Evolutionary conservation across 1,140 invertebrate genomes (phyloP).

Genomic region (Ephestia elutella): DNA sequence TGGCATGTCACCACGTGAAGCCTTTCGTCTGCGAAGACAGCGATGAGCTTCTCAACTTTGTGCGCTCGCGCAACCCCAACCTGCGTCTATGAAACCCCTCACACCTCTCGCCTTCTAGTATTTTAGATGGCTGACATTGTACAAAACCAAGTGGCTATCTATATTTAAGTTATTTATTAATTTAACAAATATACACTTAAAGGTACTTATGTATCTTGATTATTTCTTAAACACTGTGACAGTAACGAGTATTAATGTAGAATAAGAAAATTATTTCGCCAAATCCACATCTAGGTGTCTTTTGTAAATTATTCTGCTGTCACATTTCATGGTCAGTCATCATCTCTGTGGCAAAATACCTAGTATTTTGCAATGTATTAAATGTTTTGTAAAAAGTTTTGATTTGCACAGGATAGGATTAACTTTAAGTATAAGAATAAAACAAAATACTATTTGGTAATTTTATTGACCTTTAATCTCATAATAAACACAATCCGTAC

Average conservation of each 20-base stretch:
- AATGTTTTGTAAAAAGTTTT: slow-evolving; percentile 52
- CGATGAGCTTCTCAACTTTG: slow-evolving; percentile 92
- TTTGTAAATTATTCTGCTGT: slow-evolving; percentile 9
- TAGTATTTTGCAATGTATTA: slow-evolving; percentile 18
- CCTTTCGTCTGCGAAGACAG: slow-evolving; percentile 95
- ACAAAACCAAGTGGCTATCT: slow-evolving; percentile 60
- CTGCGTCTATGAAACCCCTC: slow-evolving; percentile 81
- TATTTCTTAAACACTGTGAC: slow-evolving; percentile 13
- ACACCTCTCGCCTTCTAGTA: slow-evolving; percentile 35
- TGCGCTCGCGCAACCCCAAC: slow-evolving; percentile 88
- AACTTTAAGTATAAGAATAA: slow-evolving; percentile 59
- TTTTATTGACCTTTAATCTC: neutral
- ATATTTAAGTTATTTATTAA: slow-evolving; percentile 67
- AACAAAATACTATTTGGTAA: slow-evolving; percentile 12
- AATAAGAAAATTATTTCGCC: neutral
- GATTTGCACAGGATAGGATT: slow-evolving; percentile 58
- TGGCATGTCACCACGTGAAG: slow-evolving; percentile 92
- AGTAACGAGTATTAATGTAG: slow-evolving; percentile 1
- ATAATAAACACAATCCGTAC: neutral
- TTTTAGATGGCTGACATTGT: slow-evolving; percentile 59
- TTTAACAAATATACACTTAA: slow-evolving; percentile 30
- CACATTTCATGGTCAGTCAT: slow-evolving; percentile 42
- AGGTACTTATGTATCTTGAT: slow-evolving; percentile 5
- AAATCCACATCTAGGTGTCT: neutral
- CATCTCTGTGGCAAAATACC: slow-evolving; percentile 18